Base-by-base conservation (phyloP, 2,888 invertebrate genomes). In the Cheilosia impressa region DNA sequence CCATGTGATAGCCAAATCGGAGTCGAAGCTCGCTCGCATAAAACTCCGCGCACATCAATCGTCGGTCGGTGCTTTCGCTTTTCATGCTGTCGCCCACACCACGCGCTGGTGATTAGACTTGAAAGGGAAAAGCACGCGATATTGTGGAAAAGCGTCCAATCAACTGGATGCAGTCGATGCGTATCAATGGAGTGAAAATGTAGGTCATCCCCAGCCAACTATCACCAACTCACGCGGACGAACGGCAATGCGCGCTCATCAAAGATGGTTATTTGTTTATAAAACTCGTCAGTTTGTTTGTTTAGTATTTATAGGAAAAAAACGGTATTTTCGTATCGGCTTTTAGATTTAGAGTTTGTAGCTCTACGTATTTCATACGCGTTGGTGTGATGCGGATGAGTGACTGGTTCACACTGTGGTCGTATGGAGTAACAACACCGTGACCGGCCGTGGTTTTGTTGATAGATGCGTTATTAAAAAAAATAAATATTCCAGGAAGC, bases 221-320 rank as follows among this genome's bases (percentile, higher is more conserved):
- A 47, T 19, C 19, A 10, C 13, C 10, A 38, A 38, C 34, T 38
- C 34, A 47, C 45, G 53, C 45, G 76, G 71, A 84, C 75, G 75
- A 80, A 85, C 80, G 80, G 58, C 68, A 78, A 73, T 83, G 66
- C 43, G 41, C 66, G 52, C 68, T 79, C 75, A 79, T 84, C 57
- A 78, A 63, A 57, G 57, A 47, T 53, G 27, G 41, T 41, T 66
- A 68, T 52, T 66, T 76, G 76, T 76, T 76, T 76, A 60, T 24
- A 53, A 27, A 47, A 22, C 38, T 45, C 45, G 9, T 10, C 6
- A 38, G 75, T 58, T 58, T 75, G 27, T 66, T 76, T 76, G 38
- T 66, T 66, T 65, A 17, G 47, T 34, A 4, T 34, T 43, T 57
- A 38, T 47, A 55, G 43, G 24, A 6, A 27, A 22, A 58, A 22